Base-by-base conservation (phyloP, 1,140 invertebrate species). In the Rhynchophorus ferrugineus region DNA sequence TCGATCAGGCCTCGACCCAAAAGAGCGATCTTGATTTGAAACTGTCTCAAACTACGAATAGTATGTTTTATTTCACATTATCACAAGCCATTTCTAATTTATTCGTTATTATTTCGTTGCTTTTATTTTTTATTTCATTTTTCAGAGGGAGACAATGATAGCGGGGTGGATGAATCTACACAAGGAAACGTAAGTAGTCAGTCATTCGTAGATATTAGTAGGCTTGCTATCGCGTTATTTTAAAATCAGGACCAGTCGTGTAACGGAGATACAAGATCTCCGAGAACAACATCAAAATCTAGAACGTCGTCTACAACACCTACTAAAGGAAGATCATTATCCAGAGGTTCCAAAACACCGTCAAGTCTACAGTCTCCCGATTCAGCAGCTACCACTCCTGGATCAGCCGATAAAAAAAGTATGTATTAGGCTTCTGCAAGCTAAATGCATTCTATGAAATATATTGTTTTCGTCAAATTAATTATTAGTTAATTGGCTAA, bases 121-220 rank as follows among this genome's bases (percentile, higher is more conserved):
- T 7, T 33, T n/a, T n/a, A n/a, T n/a, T n/a, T n/a, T n/a, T n/a
- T 39, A 58, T 57, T 59, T 64, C 58, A 68, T 65, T 69, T 79
- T 77, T 53, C 74, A 88, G 85, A 85, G 72, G 80, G 82, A 19
- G 83, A 86, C 68, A 86, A 86, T 62, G 84, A 87, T 62, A 87
- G 83, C 69, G 83, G 81, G 34, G 83, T 84, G 11, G 82, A 86
- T 65, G 84, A 87, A 68, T 80, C 81, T 33, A 83, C 80, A 42
- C 83, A 85, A 71, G 80, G 81, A 72, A 81, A 83, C 73, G 84
- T 86, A 67, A 79, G 75, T 78, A 16, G 36, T 5, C 3, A n/a
- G 6, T 33, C n/a, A 33, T 33, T 7, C n/a, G 6, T 7, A 7
- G 6, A 7, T 33, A 7, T 33, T 7, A 33, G 6, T 33, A 7